Conservation (phyloP, 2,888 invertebrate species). For the Eupithecia exiguata region DNA sequence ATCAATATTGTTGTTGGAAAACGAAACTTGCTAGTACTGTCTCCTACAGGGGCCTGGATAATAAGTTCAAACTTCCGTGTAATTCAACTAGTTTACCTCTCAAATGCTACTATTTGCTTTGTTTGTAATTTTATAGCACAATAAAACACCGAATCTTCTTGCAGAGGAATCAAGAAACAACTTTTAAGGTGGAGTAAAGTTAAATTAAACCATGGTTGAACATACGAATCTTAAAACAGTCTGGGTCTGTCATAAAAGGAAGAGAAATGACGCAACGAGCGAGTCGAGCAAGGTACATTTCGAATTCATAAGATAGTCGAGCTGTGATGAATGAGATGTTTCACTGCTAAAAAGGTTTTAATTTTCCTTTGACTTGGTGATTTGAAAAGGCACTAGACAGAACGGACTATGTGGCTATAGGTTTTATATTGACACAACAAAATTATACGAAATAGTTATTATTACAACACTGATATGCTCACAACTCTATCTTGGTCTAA, state of each 20-base stretch:
- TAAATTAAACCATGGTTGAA: background rate
- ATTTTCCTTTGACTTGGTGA: background rate
- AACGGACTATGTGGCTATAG: too few species aligned
- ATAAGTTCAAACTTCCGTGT: background rate
- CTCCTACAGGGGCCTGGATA: background rate
- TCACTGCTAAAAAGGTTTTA: constrained; percentile 9
- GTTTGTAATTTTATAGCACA: background rate
- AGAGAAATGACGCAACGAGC: constrained; percentile 48
- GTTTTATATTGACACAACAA: too few species aligned
- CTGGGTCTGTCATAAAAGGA: constrained; percentile 47
- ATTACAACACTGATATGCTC: background rate
- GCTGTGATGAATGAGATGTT: constrained; percentile 29
- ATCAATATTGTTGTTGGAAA: constrained; percentile 7
- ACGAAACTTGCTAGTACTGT: constrained; percentile 1
- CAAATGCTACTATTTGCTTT: background rate
- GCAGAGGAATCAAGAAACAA: background rate
- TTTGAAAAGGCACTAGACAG: background rate
- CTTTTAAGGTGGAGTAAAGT: background rate
- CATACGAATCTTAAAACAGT: constrained; percentile 44
- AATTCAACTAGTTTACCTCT: constrained; percentile 3
- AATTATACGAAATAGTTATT: too few species aligned
- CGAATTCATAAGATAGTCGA: constrained; percentile 65
- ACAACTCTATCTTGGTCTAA: too few species aligned
- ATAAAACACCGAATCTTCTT: background rate
- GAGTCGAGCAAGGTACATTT: constrained; percentile 61